Conservation (phyloP, 1,140 invertebrate genomes). For the Ceratina australensis region DNA sequence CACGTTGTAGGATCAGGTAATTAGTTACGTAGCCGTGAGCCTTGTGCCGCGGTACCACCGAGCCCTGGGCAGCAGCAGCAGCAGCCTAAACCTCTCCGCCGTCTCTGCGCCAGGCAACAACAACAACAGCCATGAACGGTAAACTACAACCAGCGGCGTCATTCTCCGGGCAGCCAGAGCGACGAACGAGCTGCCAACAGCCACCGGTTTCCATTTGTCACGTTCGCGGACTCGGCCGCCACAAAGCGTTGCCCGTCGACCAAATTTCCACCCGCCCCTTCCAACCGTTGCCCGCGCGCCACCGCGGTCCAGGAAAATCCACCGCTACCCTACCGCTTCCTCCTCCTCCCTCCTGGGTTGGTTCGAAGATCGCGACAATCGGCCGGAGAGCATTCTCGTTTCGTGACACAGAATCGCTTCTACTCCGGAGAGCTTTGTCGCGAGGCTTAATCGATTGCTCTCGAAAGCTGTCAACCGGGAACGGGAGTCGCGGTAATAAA, state of each 20-base stretch:
- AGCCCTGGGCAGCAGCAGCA: slow-evolving; percentile 54
- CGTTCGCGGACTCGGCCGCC: slow-evolving; percentile 54
- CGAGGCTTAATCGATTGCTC: background rate
- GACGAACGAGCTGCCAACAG: slow-evolving; percentile 62
- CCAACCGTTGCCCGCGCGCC: slow-evolving; percentile 1
- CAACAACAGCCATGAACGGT: slow-evolving; percentile 37
- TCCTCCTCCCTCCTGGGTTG: background rate
- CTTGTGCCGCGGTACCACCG: slow-evolving; percentile 47
- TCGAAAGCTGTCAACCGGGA: background rate
- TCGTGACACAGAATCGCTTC: background rate
- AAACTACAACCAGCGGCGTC: slow-evolving; percentile 49
- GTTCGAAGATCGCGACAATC: slow-evolving; percentile 27
- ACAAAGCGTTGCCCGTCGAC: slow-evolving; percentile 58
- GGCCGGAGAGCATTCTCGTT: background rate
- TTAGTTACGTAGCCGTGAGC: slow-evolving; percentile 73
- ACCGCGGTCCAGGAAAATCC: slow-evolving; percentile 21
- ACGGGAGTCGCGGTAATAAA: too few relatives aligned
- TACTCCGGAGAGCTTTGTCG: background rate
- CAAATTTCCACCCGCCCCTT: slow-evolving; percentile 52
- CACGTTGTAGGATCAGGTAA: slow-evolving; percentile 70
- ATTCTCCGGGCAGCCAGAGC: slow-evolving; percentile 18
- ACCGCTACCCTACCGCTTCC: background rate
- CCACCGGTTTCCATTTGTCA: slow-evolving; percentile 67
- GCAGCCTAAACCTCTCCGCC: slow-evolving; percentile 59
- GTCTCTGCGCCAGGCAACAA: slow-evolving; percentile 48